Conservation (phyloP, 1,140 invertebrate species). For the Physella acuta region DNA sequence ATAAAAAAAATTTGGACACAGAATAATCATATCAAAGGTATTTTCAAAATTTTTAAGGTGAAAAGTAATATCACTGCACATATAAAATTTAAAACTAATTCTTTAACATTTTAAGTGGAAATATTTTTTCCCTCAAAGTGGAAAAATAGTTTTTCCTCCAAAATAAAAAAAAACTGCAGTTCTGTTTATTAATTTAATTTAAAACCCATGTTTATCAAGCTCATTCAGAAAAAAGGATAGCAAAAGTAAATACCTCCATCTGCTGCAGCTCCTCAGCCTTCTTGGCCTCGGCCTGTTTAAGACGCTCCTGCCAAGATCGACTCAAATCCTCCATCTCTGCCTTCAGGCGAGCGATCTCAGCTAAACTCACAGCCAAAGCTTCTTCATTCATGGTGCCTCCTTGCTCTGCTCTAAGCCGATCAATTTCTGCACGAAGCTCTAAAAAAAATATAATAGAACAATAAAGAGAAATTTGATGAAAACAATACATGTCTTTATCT, state of each 20-base stretch:
- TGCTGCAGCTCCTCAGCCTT: constrained; percentile 55
- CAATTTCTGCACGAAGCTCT: constrained; percentile 71
- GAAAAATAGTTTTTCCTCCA: not conserved
- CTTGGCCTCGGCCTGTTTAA: constrained; percentile 52
- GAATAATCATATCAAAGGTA: no score
- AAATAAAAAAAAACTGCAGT: not conserved
- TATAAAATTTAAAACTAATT: no score
- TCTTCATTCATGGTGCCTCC: constrained; percentile 60
- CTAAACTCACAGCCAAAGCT: constrained; percentile 56
- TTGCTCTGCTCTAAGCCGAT: constrained; percentile 65
- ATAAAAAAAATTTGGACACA: no score
- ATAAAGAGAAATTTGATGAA: no score
- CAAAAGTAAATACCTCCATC: constrained; percentile 44
- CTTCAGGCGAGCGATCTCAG: constrained; percentile 44
- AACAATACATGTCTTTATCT: no score
- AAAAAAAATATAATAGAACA: no score
- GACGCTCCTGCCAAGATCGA: constrained; percentile 55
- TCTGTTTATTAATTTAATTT: no score
- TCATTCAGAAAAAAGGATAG: constrained; percentile 1
- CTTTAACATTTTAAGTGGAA: no score
- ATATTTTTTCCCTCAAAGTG: no score
- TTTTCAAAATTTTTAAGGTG: no score
- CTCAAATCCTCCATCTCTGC: constrained; percentile 66
- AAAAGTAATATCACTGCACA: no score
- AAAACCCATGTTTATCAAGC: no score